A percentile compares a stretch with the other conserved stretches of the same genome.
These are phyloP conservation scores for Caenorhabditis tropicalis DNA, from an alignment of 1,140 invertebrate genomes.

Conservation along the genomic window DNA sequence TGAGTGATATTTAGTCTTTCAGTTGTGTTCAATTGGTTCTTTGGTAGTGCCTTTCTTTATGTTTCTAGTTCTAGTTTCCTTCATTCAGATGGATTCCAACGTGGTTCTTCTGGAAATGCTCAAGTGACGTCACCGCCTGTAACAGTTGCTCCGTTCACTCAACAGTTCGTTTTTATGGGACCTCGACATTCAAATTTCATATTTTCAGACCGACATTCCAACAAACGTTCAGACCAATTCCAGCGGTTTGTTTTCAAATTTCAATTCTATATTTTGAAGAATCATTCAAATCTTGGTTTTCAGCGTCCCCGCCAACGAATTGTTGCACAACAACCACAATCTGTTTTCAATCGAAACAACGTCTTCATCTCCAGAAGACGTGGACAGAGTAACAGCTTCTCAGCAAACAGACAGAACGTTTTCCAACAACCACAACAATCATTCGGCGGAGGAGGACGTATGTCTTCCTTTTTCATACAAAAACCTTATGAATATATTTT, in stretches of 20 bases:
- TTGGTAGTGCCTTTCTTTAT: background rate
- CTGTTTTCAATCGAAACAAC: background rate
- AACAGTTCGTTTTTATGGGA: background rate
- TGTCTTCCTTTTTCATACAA: background rate
- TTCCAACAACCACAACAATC: conserved; percentile 25
- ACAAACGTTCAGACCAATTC: conserved; percentile 33
- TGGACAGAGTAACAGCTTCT: conserved; percentile 19
- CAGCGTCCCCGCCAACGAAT: conserved; percentile 41
- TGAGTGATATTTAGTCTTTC: background rate
- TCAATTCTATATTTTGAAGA: background rate
- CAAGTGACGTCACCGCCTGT: background rate
- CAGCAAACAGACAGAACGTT: background rate
- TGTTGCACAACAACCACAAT: conserved; percentile 40
- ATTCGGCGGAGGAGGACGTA: background rate
- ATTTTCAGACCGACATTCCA: conserved; percentile 33
- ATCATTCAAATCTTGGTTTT: background rate
- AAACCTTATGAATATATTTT: background rate
- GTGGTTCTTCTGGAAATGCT: conserved; percentile 22
- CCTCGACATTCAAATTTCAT: background rate
- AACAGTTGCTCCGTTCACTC: background rate
- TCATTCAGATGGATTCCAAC: conserved; percentile 38
- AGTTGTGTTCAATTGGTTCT: background rate
- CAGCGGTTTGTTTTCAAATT: background rate
- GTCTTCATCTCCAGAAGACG: conserved; percentile 9
- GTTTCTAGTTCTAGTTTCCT: conserved; percentile 17